A percentile compares a stretch with the other conserved stretches of the same genome.
Evolutionary conservation across 2,888 invertebrate species (phyloP).

Genomic region (Archips xylosteana): DNA sequence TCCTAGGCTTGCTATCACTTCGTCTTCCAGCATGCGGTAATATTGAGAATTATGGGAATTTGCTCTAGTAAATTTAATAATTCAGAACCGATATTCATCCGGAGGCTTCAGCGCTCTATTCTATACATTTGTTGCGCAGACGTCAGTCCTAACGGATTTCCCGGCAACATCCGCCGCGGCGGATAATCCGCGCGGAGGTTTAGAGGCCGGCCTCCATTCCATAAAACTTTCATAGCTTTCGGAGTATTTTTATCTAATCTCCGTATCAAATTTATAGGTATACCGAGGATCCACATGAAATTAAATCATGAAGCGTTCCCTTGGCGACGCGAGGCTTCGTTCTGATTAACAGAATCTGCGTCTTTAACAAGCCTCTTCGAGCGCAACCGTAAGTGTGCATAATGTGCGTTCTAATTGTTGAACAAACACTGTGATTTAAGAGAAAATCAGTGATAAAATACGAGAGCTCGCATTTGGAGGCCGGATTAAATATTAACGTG

Average conservation of each 20-base stretch:
- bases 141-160: conserved; percentile 36
- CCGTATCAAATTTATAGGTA: conserved; percentile 10
- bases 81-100: background rate
- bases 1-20: too few relatives aligned
- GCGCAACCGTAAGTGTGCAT: background rate
- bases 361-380: background rate
- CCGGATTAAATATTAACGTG: conserved; percentile 39
- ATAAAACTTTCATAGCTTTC: conserved; percentile 28
- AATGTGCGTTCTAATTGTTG: conserved; percentile 11
- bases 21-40: background rate
- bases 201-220: conserved; percentile 13
- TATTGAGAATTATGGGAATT: background rate
- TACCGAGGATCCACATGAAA: background rate
- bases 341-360: conserved; percentile 16
- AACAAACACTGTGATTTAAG: conserved; percentile 35
- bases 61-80: background rate
- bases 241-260: conserved; percentile 8
- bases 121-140: conserved; percentile 20
- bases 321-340: background rate
- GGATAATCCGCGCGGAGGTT: conserved; percentile 32
- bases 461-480: conserved; percentile 18
- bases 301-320: background rate
- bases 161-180: conserved; percentile 29
- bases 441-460: conserved; percentile 34
- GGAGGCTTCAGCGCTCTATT: background rate